Conservation (phyloP, 2,888 invertebrate genomes). For the Clanis bilineata region DNA sequence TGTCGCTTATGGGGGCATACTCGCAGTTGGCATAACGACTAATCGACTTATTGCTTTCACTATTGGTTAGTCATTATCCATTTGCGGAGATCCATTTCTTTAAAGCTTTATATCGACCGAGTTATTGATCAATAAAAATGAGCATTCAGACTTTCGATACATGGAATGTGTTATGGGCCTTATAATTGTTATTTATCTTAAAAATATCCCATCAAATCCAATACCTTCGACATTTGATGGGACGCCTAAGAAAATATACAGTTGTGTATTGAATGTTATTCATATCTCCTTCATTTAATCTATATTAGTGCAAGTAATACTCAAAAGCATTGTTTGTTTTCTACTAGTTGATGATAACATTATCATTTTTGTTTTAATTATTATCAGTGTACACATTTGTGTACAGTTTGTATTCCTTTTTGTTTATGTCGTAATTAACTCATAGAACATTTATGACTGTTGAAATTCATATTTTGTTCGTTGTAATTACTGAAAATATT, state of each 20-base stretch:
- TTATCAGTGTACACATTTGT: constrained; percentile 34
- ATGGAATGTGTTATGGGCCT: too few relatives aligned
- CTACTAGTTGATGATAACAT: constrained; percentile 29
- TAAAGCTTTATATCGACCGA: too few relatives aligned
- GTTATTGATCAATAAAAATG: too few relatives aligned
- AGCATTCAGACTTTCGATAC: too few relatives aligned
- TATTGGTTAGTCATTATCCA: too few relatives aligned
- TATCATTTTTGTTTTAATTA: constrained; percentile 31
- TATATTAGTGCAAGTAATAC: constrained; percentile 23
- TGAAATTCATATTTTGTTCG: not conserved
- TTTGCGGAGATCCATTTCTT: too few relatives aligned
- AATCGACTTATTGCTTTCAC: too few relatives aligned
- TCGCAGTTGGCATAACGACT: too few relatives aligned
- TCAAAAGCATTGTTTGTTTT: constrained; percentile 31
- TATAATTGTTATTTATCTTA: too few relatives aligned
- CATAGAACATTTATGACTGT: not conserved
- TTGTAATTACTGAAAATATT: not conserved
- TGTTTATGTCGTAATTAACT: constrained; percentile 9
- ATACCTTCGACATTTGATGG: too few relatives aligned
- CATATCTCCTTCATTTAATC: not conserved
- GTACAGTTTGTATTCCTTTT: constrained; percentile 8
- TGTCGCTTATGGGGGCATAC: too few relatives aligned
- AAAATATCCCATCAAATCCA: too few relatives aligned
- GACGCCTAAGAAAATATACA: not conserved
- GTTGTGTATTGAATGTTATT: not conserved